phyloP scores from a whole-genome alignment of 1,140 invertebrate genomes.

The Polypedilum pembai region DNA sequence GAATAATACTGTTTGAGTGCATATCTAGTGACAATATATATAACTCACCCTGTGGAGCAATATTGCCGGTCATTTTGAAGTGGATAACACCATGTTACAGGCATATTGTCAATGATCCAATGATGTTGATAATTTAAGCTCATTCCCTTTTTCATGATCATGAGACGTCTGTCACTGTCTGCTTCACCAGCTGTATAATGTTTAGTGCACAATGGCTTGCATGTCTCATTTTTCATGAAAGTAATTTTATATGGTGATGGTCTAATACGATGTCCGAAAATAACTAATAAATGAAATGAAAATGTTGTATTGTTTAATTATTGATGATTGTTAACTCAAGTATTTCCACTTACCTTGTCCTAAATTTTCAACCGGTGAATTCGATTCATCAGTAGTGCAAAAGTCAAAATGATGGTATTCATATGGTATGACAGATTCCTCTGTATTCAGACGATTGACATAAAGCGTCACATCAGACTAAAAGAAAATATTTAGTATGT shows the following conservation, averaged over 20 bases:
- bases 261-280: constrained; percentile 95
- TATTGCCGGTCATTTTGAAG: constrained; percentile 66
- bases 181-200: constrained; percentile 59
- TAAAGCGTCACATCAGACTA: constrained; percentile 79
- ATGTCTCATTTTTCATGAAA: constrained; percentile 66
- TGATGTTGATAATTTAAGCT: constrained; percentile 97
- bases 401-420: constrained; percentile 98
- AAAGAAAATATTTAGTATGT: constrained; percentile 34
- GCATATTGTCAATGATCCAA: constrained; percentile 99
- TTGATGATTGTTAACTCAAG: background rate
- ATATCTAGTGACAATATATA: too few species aligned
- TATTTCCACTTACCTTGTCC: constrained; percentile 59
- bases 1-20: too few species aligned
- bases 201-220: constrained; percentile 57
- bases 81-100: constrained; percentile 89
- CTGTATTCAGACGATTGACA: constrained; percentile 93
- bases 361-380: constrained; percentile 92
- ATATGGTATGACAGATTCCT: constrained; percentile 94
- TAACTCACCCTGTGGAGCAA: constrained; percentile 88
- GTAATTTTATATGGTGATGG: constrained; percentile 80
- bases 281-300: constrained; percentile 49
- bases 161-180: constrained; percentile 62
- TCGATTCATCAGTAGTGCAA: constrained; percentile 62
- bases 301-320: background rate
- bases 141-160: constrained; percentile 83